Percentiles rank a stretch among this genome's conserved stretches.
Evolutionary conservation across 2,888 invertebrate species (phyloP).

Genomic region (Cryptus armator): DNA sequence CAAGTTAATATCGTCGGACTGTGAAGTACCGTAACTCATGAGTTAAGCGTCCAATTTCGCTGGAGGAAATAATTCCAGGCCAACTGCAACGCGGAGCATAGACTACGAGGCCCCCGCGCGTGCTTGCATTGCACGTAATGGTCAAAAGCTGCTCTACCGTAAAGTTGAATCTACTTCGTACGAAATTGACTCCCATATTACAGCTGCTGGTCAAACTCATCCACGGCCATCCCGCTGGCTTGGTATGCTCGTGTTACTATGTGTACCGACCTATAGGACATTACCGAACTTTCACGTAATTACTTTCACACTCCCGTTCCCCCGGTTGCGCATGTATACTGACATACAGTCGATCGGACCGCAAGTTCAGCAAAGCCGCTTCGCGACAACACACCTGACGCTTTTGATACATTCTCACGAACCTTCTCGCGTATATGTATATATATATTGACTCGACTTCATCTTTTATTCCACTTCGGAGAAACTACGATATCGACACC

Average conservation of each 20-base stretch:
- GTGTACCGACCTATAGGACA: slow-evolving; percentile 43
- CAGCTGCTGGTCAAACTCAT: slow-evolving; percentile 63
- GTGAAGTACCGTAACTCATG: slow-evolving; percentile 54
- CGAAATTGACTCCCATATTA: slow-evolving; percentile 68
- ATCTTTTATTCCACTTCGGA: background rate
- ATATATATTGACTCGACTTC: background rate
- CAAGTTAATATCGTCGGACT: slow-evolving; percentile 46
- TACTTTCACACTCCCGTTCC: slow-evolving; percentile 48
- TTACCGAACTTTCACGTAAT: slow-evolving; percentile 67
- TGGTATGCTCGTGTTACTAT: background rate
- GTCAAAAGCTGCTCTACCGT: slow-evolving; percentile 62
- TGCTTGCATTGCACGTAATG: slow-evolving; percentile 38
- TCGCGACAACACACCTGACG: slow-evolving; percentile 32
- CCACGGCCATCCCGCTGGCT: slow-evolving; percentile 34
- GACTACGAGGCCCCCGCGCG: slow-evolving; percentile 33
- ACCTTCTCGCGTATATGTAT: background rate
- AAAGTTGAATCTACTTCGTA: slow-evolving; percentile 68
- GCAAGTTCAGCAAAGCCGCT: slow-evolving; percentile 20
- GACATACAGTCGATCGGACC: slow-evolving; percentile 24
- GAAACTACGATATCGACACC: background rate
- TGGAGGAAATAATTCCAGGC: slow-evolving; percentile 64
- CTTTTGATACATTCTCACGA: slow-evolving; percentile 41
- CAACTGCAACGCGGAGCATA: slow-evolving; percentile 54
- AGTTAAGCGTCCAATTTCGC: slow-evolving; percentile 65
- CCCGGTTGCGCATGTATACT: background rate